Conservation (phyloP, 2,113 vertebrate genomes). For the Gopherus flavomarginatus region DNA sequence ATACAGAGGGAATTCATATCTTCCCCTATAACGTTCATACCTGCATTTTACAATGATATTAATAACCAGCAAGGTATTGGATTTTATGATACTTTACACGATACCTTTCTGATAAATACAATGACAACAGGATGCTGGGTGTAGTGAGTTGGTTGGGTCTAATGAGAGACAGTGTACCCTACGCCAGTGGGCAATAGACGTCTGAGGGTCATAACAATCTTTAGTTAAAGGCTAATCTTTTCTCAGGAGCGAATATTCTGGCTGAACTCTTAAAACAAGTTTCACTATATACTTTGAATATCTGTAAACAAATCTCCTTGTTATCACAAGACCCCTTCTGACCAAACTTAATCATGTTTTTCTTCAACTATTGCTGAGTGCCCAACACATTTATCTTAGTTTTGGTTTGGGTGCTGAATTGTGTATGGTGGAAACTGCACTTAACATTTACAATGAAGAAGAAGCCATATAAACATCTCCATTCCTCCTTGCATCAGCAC, state of each 20-base stretch:
- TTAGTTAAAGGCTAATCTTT: neutral
- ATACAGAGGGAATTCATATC: too few species aligned
- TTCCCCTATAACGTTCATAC: too few species aligned
- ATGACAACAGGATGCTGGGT: too few species aligned
- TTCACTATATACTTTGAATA: neutral
- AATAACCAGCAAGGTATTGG: too few species aligned
- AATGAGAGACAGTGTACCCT: too few species aligned
- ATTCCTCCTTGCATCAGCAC: neutral
- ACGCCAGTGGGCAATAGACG: too few species aligned
- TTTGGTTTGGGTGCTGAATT: neutral
- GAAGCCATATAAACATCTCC: neutral
- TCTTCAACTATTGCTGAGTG: neutral
- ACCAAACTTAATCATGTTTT: neutral
- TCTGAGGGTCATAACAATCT: neutral
- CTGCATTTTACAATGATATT: too few species aligned
- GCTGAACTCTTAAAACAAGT: neutral
- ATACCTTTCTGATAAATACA: too few species aligned
- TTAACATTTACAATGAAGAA: neutral
- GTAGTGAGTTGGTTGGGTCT: too few species aligned
- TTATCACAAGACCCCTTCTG: neutral
- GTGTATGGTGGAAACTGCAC: neutral
- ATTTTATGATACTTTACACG: too few species aligned
- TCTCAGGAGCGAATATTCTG: neutral
- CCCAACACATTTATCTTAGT: neutral
- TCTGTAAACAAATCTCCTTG: neutral